Conservation (phyloP, 2,797 vertebrate species). For the Sphenopsis melanotis region DNA sequence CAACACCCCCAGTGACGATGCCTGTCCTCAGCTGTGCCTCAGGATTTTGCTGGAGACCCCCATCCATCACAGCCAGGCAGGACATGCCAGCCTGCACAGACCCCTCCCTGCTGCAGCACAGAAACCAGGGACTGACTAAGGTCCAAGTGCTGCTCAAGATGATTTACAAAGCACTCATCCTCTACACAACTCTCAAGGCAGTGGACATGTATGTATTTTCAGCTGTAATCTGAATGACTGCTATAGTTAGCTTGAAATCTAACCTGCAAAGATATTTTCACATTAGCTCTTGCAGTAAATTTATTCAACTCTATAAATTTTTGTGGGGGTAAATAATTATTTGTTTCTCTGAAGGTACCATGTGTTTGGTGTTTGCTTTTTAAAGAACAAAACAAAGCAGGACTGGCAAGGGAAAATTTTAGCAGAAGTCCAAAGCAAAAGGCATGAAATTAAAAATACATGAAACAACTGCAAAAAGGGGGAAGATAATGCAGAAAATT, state of each 20-base stretch:
- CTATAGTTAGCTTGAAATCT: neutral
- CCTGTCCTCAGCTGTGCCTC: accelerated
- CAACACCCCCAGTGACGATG: neutral
- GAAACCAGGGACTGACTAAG: neutral
- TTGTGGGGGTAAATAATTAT: neutral
- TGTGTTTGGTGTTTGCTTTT: accelerated
- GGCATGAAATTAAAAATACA: neutral
- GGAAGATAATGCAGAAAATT: neutral
- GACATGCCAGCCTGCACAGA: neutral
- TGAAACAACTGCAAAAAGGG: neutral
- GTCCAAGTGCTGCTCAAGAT: neutral
- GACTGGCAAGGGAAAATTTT: neutral
- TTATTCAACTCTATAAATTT: neutral
- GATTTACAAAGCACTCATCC: neutral
- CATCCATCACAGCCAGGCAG: neutral
- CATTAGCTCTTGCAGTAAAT: neutral
- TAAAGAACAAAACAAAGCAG: neutral
- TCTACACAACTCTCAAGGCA: neutral
- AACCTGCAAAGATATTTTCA: neutral
- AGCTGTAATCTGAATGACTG: neutral
- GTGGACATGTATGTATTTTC: neutral
- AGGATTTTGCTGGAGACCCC: neutral
- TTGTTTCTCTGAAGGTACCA: neutral
- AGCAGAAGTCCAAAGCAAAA: neutral
- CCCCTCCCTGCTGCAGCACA: neutral